Percentiles rank a stretch among this genome's conserved stretches.
phyloP scores from a whole-genome alignment of 2,113 vertebrate species.

The Hippocampus barbouri region DNA sequence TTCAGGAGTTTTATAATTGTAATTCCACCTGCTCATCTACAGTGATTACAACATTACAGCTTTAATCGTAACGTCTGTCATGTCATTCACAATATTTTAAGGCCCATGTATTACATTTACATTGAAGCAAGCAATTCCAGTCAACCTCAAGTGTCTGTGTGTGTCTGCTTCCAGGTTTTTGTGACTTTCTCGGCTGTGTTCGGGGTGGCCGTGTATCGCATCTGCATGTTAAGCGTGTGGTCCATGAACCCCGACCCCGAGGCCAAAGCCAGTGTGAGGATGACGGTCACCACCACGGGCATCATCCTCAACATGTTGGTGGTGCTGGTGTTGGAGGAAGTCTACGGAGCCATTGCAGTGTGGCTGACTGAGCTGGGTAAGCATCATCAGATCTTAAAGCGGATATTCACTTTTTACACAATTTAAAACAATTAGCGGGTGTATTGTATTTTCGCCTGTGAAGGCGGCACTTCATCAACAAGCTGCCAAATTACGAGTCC shows the following conservation, averaged over 20 bases:
- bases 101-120: background rate
- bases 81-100: too few relatives aligned
- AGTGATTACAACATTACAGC: too few relatives aligned
- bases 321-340: constrained; percentile 93
- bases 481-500: too few relatives aligned
- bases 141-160: background rate
- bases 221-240: constrained; percentile 85
- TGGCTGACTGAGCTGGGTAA: constrained; percentile 96
- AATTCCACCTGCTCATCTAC: too few relatives aligned
- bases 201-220: constrained; percentile 89
- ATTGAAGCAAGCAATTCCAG: background rate
- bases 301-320: constrained; percentile 95
- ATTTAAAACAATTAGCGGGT: too few relatives aligned
- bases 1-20: background rate
- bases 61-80: too few relatives aligned
- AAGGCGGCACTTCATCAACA: too few relatives aligned
- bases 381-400: background rate
- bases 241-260: constrained; percentile 84
- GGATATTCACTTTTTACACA: background rate
- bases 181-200: constrained; percentile 89
- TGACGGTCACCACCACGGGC: constrained; percentile 89
- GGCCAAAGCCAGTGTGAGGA: constrained; percentile 82
- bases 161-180: constrained; percentile 73
- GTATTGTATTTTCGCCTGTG: too few relatives aligned
- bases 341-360: constrained; percentile 89